Base-by-base conservation (phyloP, 2,113 vertebrate species). In the Corythaixoides concolor region DNA sequence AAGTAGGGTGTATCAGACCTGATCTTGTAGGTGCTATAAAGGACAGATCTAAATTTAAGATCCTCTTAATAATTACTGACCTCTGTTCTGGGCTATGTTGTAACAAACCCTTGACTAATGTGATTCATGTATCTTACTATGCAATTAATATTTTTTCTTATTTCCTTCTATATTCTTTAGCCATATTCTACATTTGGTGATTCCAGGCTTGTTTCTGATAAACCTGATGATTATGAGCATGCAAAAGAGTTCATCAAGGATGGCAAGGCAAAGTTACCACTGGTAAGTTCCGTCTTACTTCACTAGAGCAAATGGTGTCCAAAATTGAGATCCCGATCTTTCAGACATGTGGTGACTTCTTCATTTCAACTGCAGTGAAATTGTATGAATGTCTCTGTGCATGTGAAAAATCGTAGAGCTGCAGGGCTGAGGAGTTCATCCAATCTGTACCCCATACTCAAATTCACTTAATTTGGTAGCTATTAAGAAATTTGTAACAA, bases 201-300 rank as follows among this genome's bases (percentile, higher is more conserved):
- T 95, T 97, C 97, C 41, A 98, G 68, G 69, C 97, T 98, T 64
- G 95, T 75, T 43, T 98, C 98, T 72, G 95, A 98, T 74, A 98
- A 97, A 60, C 95, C 92, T 16, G 97, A 97, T 28, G 98, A 98
- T 93, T 98, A 98, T 79, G 97, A 97, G 24, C 98, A 98, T 62
- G 98, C 96, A 55, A 95, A 96, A 67, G 95, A 97, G n/a, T 96
- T 98, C 69, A 93, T 98, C 85, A 98, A 97, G 82, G 98, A 97
- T 43, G 90, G 97, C 73, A 98, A 98, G 59, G 97, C 90, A 14
- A 98, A 91, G n/a, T 76, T 97, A 52, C 98, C 98, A 37, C 73
- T 98, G 96, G 98, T 98, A 86, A 97, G 98, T 94, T 83, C 39
- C 43, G 75, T 63, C 45, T 60, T 77, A 20, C 5, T 56, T 91